Conservation (phyloP, 1,140 invertebrate species). For the Oedothorax gibbosus region DNA sequence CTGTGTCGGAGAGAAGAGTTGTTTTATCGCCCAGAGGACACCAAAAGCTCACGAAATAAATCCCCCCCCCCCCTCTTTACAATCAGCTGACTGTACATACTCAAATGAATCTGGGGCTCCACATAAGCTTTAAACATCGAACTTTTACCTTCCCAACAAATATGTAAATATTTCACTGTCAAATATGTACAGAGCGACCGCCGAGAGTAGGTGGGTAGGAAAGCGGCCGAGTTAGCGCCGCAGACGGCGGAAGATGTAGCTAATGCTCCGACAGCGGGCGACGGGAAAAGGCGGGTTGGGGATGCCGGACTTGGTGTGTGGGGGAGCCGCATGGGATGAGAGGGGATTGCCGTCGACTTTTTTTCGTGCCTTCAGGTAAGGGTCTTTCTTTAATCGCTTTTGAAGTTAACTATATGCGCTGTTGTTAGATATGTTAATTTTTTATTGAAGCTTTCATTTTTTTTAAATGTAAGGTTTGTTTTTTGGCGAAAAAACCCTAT, state of each 20-base stretch:
- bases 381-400: neutral
- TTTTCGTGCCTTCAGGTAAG: neutral
- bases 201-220: neutral
- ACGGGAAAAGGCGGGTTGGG: neutral
- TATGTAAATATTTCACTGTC: slow-evolving; percentile 61
- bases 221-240: slow-evolving; percentile 13
- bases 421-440: no score
- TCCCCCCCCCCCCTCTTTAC: slow-evolving; percentile 9
- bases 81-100: slow-evolving; percentile 59
- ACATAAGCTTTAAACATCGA: slow-evolving; percentile 53
- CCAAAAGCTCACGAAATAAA: slow-evolving; percentile 43
- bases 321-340: neutral
- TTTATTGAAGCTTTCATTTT: no score
- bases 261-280: neutral
- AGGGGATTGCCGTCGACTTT: neutral
- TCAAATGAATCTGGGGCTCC: slow-evolving; percentile 40
- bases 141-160: slow-evolving; percentile 61
- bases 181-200: slow-evolving; percentile 50
- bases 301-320: neutral
- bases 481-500: no score
- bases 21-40: slow-evolving; percentile 53
- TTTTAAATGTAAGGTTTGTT: no score
- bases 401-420: no score
- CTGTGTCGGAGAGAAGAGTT: slow-evolving; percentile 30
- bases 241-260: neutral